Evolutionary conservation across 2,113 vertebrate species (phyloP).

Genomic region (Menura novaehollandiae): DNA sequence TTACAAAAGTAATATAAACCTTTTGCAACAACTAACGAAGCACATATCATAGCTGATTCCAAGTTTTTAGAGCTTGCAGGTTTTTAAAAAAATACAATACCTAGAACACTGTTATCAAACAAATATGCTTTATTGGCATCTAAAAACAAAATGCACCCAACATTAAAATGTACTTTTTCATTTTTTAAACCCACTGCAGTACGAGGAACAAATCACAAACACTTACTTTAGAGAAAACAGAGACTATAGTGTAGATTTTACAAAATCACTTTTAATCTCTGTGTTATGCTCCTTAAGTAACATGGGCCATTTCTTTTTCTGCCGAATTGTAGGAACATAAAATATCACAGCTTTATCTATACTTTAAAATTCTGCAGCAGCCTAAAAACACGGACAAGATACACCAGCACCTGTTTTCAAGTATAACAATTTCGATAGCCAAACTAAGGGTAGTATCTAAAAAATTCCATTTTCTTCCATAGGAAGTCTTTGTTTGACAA

Average conservation of each 20-base stretch:
- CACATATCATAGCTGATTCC: slow-evolving; percentile 62
- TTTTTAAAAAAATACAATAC: slow-evolving; percentile 90
- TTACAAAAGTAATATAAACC: slow-evolving; percentile 67
- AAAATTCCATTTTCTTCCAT: slow-evolving; percentile 93
- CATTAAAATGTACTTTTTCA: slow-evolving; percentile 85
- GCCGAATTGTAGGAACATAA: slow-evolving; percentile 74
- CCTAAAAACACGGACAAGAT: slow-evolving; percentile 84
- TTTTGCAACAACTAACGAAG: slow-evolving; percentile 67
- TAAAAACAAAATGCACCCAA: slow-evolving; percentile 97
- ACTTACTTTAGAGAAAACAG: slow-evolving; percentile 94
- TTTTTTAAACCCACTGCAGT: slow-evolving; percentile 85
- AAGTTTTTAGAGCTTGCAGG: slow-evolving; percentile 73
- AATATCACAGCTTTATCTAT: slow-evolving; percentile 83
- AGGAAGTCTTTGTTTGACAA: slow-evolving; percentile 91
- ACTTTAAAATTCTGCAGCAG: slow-evolving; percentile 91
- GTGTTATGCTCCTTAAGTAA: slow-evolving; percentile 78
- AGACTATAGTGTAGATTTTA: slow-evolving; percentile 85
- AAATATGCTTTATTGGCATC: slow-evolving; percentile 99
- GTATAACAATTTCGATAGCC: slow-evolving; percentile 81
- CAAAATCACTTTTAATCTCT: slow-evolving; percentile 81
- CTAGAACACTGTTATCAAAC: slow-evolving; percentile 98
- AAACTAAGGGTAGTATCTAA: slow-evolving; percentile 84
- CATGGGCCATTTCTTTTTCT: slow-evolving; percentile 65
- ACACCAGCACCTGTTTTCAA: slow-evolving; percentile 84
- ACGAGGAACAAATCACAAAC: slow-evolving; percentile 96